phyloP scores from a whole-genome alignment of 2,888 invertebrate species.

The Temnothorax ravouxi region DNA sequence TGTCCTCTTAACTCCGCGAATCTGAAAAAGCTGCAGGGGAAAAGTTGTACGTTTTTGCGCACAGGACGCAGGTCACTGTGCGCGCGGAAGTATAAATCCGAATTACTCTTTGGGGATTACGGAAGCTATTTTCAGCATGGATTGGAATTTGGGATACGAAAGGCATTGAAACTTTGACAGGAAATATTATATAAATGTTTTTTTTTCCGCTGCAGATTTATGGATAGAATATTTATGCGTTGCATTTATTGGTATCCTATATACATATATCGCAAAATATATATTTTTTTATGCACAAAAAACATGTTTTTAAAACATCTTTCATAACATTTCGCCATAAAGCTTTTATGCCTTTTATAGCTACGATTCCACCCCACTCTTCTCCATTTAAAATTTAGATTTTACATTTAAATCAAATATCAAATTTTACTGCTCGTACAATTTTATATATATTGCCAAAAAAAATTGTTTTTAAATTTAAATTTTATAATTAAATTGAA shows the following conservation, averaged over 20 bases:
- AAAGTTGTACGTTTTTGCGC: conserved; percentile 57
- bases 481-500: not conserved
- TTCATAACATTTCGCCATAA: not conserved
- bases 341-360: not conserved
- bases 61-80: conserved; percentile 50
- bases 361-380: not conserved
- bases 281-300: not conserved
- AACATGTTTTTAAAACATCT: not conserved
- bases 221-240: conserved; percentile 34
- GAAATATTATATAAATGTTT: conserved; percentile 51
- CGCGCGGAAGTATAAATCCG: conserved; percentile 57
- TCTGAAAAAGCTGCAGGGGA: conserved; percentile 53
- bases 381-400: not conserved
- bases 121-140: conserved; percentile 53
- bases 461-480: not conserved
- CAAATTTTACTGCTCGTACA: not conserved
- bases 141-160: conserved; percentile 57
- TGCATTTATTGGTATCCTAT: conserved; percentile 9
- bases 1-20: conserved; percentile 41
- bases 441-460: not conserved
- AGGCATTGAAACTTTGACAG: conserved; percentile 49
- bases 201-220: conserved; percentile 41
- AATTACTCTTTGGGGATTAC: conserved; percentile 59
- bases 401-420: not conserved
- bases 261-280: not conserved